Percentiles rank a stretch among this genome's conserved stretches.
Conservation (phyloP, 2,888 invertebrate species). For the Cinara cedri region DNA sequence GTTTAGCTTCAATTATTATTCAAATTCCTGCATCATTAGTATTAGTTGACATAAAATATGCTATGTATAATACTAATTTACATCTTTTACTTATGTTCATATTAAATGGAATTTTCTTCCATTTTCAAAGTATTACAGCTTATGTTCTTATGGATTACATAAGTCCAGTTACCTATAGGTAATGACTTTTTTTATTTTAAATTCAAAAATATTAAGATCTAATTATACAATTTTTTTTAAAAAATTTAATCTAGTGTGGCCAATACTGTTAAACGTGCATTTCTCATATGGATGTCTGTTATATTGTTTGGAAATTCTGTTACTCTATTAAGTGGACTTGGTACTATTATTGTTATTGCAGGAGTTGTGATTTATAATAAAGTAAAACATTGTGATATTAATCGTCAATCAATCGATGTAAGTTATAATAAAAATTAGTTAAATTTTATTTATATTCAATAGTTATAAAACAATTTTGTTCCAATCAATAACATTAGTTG, state of each 20-base stretch:
- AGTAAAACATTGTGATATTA: conserved; percentile 70
- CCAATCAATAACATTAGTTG: not conserved
- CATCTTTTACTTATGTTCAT: conserved; percentile 67
- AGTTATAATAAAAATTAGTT: conserved; percentile 12
- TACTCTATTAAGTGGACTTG: conserved; percentile 74
- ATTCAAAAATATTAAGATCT: not conserved
- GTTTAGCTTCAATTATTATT: conserved; percentile 74
- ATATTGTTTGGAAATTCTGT: conserved; percentile 77
- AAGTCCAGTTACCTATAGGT: conserved; percentile 81
- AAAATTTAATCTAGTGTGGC: conserved; percentile 71
- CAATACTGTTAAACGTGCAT: conserved; percentile 79
- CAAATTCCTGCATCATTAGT: conserved; percentile 75
- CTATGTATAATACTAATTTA: conserved; percentile 64
- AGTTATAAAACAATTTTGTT: not conserved
- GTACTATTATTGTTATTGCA: conserved; percentile 73
- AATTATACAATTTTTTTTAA: conserved; percentile 21
- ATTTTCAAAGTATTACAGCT: conserved; percentile 80
- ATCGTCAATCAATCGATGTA: conserved; percentile 13
- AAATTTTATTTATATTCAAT: not conserved
- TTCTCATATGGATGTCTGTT: conserved; percentile 78
- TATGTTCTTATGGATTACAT: conserved; percentile 81
- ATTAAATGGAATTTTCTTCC: conserved; percentile 77
- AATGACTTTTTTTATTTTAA: conserved; percentile 58
- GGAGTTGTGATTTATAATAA: conserved; percentile 78
- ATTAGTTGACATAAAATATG: conserved; percentile 69